Base-by-base conservation (phyloP, 2,113 vertebrate species). In the Rhinolophus sinicus region DNA sequence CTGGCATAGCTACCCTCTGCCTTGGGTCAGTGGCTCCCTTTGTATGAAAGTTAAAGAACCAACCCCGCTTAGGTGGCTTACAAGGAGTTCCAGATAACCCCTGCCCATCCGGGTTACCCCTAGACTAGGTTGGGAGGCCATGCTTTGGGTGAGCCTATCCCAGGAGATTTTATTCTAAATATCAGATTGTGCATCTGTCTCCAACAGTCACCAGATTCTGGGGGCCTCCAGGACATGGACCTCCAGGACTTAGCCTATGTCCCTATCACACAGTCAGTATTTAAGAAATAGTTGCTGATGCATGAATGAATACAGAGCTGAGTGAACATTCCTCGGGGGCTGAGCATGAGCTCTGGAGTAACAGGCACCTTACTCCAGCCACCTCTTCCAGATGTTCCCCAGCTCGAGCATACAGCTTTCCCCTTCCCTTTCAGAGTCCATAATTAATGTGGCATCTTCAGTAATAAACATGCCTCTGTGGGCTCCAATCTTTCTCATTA, bases 401-500 rank as follows among this genome's bases (percentile, higher is more conserved):
- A 67, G 85, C 16, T 8, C 0, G 1, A 58, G 52, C 56, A 38
- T 24, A 83, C 30, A 21, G 70, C 9, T 28, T 47, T 12, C 28
- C 15, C 9, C 56, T 69, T 35, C 12, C n/a, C 64, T 73, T 64
- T 13, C 62, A 60, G 85, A 75, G 92, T 76, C 60, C 62, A 38
- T 96, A 86, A 94, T 97, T 82, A 93, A 95, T 72, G 92, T 30
- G 88, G 58, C n/a, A 15, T 70, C 52, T 72, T 97, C 84, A 78
- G 93, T 86, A 97, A 97, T 97, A 97, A 96, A 93, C 96, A 98
- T 96, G 82, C 30, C 19, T 44, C 58, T 11, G 4, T 21, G 28
- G 89, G n/a, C 56, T 89, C 58, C 92, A 97, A 96, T 98, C 89
- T 98, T 98, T 98, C 96, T 98, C 97, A 98, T 98, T 98, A 98